Base-by-base conservation (phyloP, 2,113 vertebrate species). In the Paradisaea rubra region DNA sequence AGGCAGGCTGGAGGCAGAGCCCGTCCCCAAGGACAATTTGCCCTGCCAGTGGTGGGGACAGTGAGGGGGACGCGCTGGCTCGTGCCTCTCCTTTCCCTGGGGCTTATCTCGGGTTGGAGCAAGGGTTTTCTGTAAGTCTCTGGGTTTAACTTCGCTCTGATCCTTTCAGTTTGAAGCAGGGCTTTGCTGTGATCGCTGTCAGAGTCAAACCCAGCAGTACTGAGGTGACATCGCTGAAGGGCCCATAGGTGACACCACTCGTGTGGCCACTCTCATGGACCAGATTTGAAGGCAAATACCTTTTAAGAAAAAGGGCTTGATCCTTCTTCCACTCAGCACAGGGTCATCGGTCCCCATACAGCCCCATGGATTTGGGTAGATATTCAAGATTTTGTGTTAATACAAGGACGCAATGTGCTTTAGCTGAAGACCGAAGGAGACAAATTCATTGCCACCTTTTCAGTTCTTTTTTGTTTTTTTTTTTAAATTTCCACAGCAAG, bases 61-160 rank as follows among this genome's bases (percentile, higher is more conserved):
- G 35, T 17, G 31, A 35, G 33, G 21, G 47, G 39, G 45, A 59
- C 0, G 0, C 1, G 2, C 41, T 76, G 63, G 27, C 31, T 44
- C 0, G 0, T 49, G 16, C 11, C 4, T 68, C 42, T 92, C 45
- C n/a, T 73, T 56, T 44, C 9, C 11, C 31, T 18, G 5, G 13
- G n/a, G 33, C 11, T 90, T 37, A 30, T 31, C 42, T 91, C 28
- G 41, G 28, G 22, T 15, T 72, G n/a, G 59, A 65, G 39, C 10
- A 6, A 52, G 22, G 24, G 5, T 85, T 89, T 89, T 59, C 24
- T 69, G 17, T 44, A 47, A 54, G 44, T 35, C 44, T 52, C 39
- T 52, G 31, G 3, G 5, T 39, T 64, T 41, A 25, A 6, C 2
- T 1, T 53, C 9, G 1, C 42, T 89, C 19, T 69, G 50, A 56